Conservation (phyloP, 2,888 invertebrate species). For the Macroteleia sp. region DNA sequence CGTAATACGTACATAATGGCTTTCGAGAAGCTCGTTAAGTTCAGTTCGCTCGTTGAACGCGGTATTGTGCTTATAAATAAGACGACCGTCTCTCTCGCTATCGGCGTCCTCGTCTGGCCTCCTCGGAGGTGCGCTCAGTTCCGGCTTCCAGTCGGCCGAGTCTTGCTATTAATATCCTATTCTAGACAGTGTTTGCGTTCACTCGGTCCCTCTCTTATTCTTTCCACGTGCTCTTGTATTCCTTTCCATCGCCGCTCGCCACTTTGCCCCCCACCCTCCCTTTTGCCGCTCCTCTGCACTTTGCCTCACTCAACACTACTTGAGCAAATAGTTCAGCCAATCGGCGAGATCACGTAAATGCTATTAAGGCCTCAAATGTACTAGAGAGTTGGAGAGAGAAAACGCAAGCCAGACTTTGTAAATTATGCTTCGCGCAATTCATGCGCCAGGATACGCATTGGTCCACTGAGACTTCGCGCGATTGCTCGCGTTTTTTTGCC, state of each 20-base stretch:
- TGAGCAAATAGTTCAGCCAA: conserved; percentile 63
- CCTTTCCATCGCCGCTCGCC: conserved; percentile 44
- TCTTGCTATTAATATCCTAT: conserved; percentile 79
- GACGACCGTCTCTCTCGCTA: conserved; percentile 54
- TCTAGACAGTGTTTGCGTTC: conserved; percentile 61
- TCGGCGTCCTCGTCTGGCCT: conserved; percentile 55
- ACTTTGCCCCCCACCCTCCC: conserved; percentile 6
- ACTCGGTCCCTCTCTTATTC: conserved; percentile 58
- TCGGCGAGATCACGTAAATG: conserved; percentile 64
- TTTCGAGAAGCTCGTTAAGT: conserved; percentile 62
- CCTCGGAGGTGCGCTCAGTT: conserved; percentile 76
- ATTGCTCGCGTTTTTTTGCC: conserved; percentile 2
- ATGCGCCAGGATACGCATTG: conserved; percentile 33
- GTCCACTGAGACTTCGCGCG: conserved; percentile 19
- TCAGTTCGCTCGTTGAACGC: conserved; percentile 55
- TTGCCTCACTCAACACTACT: conserved; percentile 65
- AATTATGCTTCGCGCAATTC: conserved; percentile 43
- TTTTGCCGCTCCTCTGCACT: conserved; percentile 24
- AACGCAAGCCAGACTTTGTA: conserved; percentile 28
- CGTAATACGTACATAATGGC: conserved; percentile 61
- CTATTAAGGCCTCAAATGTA: conserved; percentile 49
- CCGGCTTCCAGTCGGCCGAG: conserved; percentile 80
- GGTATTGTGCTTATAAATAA: conserved; percentile 72
- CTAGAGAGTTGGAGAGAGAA: conserved; percentile 2
- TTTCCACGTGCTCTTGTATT: conserved; percentile 65